phyloP scores from a whole-genome alignment of 53 echinoderm and acorn worm species.

The Crossaster papposus region DNA sequence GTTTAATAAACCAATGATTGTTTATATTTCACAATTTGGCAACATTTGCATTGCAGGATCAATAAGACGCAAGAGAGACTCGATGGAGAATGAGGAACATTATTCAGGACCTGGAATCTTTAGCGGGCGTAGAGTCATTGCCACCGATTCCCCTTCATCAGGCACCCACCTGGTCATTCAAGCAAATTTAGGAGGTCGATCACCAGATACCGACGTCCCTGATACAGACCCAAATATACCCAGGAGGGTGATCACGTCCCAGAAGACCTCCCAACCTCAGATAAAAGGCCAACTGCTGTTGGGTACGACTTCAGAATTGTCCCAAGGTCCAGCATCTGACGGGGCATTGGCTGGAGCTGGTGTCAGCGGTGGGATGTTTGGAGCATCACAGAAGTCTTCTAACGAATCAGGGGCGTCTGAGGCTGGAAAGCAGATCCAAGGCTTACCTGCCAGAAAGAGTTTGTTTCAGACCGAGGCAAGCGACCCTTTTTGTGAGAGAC shows the following conservation, averaged over 20 bases:
- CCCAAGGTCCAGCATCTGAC: background rate
- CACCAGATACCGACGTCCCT: conserved; percentile 14
- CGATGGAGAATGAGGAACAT: background rate
- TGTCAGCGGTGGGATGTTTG: conserved; percentile 18
- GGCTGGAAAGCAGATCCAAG: background rate
- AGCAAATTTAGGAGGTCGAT: conserved; percentile 19
- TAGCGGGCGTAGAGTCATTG: conserved; percentile 40
- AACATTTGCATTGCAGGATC: background rate
- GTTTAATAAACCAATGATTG: background rate
- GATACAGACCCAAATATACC: background rate
- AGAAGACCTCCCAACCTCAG: background rate
- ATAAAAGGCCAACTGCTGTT: conserved; percentile 1
- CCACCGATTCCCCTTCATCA: conserved; percentile 42
- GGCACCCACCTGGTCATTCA: conserved; percentile 50
- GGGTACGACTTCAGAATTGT: background rate
- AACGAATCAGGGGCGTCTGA: background rate
- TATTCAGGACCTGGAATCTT: background rate
- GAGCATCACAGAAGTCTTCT: background rate
- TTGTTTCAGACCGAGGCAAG: background rate
- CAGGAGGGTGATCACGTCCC: conserved; percentile 20
- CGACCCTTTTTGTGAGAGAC: background rate
- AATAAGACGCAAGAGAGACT: background rate
- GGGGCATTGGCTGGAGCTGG: background rate
- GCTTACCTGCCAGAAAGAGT: conserved; percentile 18
- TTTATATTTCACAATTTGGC: background rate